Conservation (phyloP, 1,140 invertebrate species). For the Brachionus calyciflorus region DNA sequence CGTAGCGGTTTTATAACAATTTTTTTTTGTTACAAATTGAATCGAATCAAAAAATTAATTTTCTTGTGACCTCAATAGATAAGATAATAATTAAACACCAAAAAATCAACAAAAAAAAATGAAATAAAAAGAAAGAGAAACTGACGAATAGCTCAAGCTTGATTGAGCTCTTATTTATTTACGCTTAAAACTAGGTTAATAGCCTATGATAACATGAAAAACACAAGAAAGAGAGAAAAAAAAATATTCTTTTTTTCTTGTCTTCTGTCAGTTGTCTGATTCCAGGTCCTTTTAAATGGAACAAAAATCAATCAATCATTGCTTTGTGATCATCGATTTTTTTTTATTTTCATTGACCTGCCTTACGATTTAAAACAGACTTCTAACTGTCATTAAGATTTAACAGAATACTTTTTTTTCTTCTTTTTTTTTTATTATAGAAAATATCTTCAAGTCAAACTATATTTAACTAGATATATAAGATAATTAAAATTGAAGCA, state of each 20-base stretch:
- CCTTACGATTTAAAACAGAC: too few species aligned
- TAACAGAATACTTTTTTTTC: too few species aligned
- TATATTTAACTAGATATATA: too few species aligned
- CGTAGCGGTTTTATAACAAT: neutral
- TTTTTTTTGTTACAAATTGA: neutral
- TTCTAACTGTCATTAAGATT: too few species aligned
- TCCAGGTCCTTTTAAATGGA: neutral
- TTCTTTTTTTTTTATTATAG: too few species aligned
- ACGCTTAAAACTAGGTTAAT: slow-evolving; percentile 37
- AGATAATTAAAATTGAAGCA: too few species aligned
- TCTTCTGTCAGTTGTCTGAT: slow-evolving; percentile 13
- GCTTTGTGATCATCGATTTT: too few species aligned
- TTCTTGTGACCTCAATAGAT: slow-evolving; percentile 31
- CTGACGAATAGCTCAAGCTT: neutral
- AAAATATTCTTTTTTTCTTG: too few species aligned
- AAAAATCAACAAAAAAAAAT: too few species aligned
- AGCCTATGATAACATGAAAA: slow-evolving; percentile 12
- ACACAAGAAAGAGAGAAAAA: neutral
- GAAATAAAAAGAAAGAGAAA: neutral
- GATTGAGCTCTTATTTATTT: slow-evolving; percentile 9
- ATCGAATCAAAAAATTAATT: neutral
- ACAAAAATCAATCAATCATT: slow-evolving; percentile 27
- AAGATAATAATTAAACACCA: slow-evolving; percentile 34
- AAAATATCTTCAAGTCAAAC: too few species aligned
- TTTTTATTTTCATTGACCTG: too few species aligned